A percentile compares a stretch with the other conserved stretches of the same genome.
phyloP scores from a whole-genome alignment of 1,140 invertebrate species.

The Aleiodes sp. region DNA sequence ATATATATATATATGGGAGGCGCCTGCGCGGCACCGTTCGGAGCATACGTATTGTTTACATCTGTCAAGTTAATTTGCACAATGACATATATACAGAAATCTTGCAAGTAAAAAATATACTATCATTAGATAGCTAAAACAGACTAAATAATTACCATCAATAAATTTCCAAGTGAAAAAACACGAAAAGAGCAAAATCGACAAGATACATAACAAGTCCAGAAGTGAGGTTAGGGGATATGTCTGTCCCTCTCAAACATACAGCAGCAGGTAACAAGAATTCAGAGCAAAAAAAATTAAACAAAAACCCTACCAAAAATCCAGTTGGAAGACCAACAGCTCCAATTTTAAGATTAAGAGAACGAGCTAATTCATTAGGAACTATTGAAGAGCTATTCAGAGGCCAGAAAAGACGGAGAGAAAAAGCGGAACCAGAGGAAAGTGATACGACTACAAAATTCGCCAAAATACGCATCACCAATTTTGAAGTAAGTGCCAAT shows the following conservation, averaged over 20 bases:
- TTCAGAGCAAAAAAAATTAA: neutral
- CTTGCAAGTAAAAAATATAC: too few relatives aligned
- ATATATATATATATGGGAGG: too few relatives aligned
- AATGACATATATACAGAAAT: too few relatives aligned
- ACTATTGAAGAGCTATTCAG: neutral
- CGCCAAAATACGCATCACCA: neutral
- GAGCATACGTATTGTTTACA: too few relatives aligned
- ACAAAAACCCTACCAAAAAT: neutral
- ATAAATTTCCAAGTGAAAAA: too few relatives aligned
- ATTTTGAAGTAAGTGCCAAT: too few relatives aligned
- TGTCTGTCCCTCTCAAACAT: neutral
- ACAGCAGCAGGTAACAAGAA: too few relatives aligned
- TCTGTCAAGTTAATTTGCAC: too few relatives aligned
- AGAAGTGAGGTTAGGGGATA: neutral
- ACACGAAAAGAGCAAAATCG: too few relatives aligned
- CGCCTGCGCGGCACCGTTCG: too few relatives aligned
- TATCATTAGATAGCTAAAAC: too few relatives aligned
- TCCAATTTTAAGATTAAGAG: neutral
- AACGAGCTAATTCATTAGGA: neutral
- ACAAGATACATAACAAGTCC: neutral
- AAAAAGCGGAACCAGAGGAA: neutral
- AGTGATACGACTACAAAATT: neutral
- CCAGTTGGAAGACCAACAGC: neutral
- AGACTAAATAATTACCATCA: too few relatives aligned
- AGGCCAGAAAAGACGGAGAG: neutral